Conservation (phyloP, 2,888 invertebrate genomes). For the Callyntrura guangdongensis region DNA sequence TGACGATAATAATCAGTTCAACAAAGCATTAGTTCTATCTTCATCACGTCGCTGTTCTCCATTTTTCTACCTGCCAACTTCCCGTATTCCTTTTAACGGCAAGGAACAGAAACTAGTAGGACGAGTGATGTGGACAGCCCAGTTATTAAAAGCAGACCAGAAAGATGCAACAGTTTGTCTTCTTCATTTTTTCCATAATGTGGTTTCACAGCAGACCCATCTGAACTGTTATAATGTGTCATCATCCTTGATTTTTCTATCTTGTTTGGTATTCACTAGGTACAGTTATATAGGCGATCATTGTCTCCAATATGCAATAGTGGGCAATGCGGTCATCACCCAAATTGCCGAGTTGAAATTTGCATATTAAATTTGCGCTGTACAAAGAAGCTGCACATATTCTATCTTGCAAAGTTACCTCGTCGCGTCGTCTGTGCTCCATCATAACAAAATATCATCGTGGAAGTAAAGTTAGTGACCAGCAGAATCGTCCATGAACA, state of each 20-base stretch:
- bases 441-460: not conserved
- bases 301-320: not conserved
- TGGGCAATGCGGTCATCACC: slow-evolving; percentile 23
- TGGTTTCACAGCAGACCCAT: not conserved
- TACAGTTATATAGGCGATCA: slow-evolving; percentile 45
- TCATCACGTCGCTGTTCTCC: slow-evolving; percentile 60
- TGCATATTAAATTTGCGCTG: slow-evolving; percentile 48
- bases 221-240: not conserved
- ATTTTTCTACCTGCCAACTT: slow-evolving; percentile 61
- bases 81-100: slow-evolving; percentile 79
- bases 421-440: not conserved
- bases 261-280: slow-evolving; percentile 4
- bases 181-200: slow-evolving; percentile 59
- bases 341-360: slow-evolving; percentile 46
- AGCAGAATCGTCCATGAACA: slow-evolving; percentile 34
- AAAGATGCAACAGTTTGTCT: slow-evolving; percentile 34
- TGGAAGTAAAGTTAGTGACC: slow-evolving; percentile 54
- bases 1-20: slow-evolving; percentile 58
- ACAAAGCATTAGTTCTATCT: slow-evolving; percentile 56
- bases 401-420: slow-evolving; percentile 29
- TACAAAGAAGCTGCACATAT: slow-evolving; percentile 33
- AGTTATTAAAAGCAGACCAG: slow-evolving; percentile 71
- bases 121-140: slow-evolving; percentile 61
- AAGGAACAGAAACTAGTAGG: slow-evolving; percentile 63
- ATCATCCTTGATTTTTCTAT: slow-evolving; percentile 76